A percentile compares a stretch with the other conserved stretches of the same genome.
Evolutionary conservation across 1,140 invertebrate species (phyloP).

Genomic region (Anoplophora glabripennis): DNA sequence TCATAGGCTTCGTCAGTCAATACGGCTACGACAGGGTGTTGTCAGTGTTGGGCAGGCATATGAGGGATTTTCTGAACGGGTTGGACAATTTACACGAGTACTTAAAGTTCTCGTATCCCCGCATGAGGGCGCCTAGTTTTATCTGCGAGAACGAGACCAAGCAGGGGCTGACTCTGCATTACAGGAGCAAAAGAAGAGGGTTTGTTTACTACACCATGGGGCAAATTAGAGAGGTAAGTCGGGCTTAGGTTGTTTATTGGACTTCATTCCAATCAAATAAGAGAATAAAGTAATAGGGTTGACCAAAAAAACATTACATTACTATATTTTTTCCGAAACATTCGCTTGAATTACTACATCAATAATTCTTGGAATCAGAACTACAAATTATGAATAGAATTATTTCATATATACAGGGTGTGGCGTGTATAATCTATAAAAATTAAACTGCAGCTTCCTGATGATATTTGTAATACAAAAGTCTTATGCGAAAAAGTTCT

Average conservation of each 20-base stretch:
- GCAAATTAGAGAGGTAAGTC: constrained; percentile 78
- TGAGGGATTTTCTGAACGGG: constrained; percentile 94
- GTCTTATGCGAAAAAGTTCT: too few relatives aligned
- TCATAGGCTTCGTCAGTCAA: constrained; percentile 88
- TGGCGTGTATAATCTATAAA: too few relatives aligned
- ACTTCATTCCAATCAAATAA: neutral
- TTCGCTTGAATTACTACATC: too few relatives aligned
- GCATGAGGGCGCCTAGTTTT: constrained; percentile 90
- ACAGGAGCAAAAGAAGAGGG: constrained; percentile 85
- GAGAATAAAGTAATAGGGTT: neutral
- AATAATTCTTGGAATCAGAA: too few relatives aligned
- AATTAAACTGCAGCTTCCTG: too few relatives aligned
- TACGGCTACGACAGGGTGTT: constrained; percentile 92
- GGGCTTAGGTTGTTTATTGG: neutral
- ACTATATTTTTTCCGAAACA: too few relatives aligned
- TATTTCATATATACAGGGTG: too few relatives aligned
- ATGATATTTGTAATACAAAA: too few relatives aligned
- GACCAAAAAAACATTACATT: neutral
- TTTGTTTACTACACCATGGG: constrained; percentile 97
- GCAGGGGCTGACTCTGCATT: constrained; percentile 88
- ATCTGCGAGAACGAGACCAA: constrained; percentile 94
- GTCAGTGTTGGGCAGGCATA: constrained; percentile 85
- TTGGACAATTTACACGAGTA: constrained; percentile 97
- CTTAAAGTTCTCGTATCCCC: constrained; percentile 92
- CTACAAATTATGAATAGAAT: too few relatives aligned